phyloP scores from a whole-genome alignment of 1,140 invertebrate genomes.

The Holcopasites calliopsidis region DNA sequence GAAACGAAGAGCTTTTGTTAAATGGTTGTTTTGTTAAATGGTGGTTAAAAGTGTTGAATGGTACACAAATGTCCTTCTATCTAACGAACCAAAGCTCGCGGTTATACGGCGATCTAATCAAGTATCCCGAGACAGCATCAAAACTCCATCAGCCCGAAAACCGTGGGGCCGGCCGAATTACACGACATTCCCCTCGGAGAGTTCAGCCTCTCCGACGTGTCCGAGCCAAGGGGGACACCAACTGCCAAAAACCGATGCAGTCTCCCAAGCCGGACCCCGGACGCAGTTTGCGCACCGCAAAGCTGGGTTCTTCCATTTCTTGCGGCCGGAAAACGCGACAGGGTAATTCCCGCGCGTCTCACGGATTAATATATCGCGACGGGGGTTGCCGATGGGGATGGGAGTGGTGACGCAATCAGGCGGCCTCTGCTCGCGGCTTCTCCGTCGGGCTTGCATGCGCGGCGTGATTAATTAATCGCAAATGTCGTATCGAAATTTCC shows the following conservation, averaged over 20 bases:
- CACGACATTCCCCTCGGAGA: background rate
- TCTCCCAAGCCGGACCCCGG: background rate
- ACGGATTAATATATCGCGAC: slow-evolving; percentile 6
- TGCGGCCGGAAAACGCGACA: slow-evolving; percentile 6
- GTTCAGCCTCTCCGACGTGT: background rate
- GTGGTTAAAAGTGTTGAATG: background rate
- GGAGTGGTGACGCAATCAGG: background rate
- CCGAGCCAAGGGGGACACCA: no score
- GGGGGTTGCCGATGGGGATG: background rate
- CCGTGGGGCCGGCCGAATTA: slow-evolving; percentile 1
- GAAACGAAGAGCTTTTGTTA: background rate
- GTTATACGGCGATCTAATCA: slow-evolving; percentile 32
- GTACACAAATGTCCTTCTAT: background rate
- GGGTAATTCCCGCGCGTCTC: background rate
- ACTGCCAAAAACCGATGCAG: background rate
- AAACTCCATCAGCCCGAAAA: slow-evolving; percentile 31
- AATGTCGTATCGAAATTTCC: slow-evolving; percentile 60
- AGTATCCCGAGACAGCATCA: slow-evolving; percentile 17
- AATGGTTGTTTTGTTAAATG: no score
- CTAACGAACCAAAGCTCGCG: background rate
- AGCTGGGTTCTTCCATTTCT: slow-evolving; percentile 24
- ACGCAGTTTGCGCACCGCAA: slow-evolving; percentile 1
- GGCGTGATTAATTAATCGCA: slow-evolving; percentile 60
- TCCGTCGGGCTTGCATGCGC: background rate
- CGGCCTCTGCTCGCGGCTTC: slow-evolving; percentile 1